A percentile compares a stretch with the other conserved stretches of the same genome.
phyloP scores from a whole-genome alignment of 2,797 vertebrate genomes.

The Hippopotamyrus pictus region DNA sequence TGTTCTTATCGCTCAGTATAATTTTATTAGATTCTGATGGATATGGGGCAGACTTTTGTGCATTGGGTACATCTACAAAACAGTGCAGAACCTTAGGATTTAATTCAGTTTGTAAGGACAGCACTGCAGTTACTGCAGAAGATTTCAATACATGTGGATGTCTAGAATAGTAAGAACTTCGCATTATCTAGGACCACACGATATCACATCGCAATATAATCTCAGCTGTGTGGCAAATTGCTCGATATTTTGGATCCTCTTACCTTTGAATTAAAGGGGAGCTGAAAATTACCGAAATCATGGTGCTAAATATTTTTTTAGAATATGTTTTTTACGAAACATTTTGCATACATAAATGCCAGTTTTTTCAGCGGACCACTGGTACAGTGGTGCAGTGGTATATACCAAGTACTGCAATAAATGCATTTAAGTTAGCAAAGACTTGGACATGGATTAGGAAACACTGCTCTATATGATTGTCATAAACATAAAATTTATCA shows the following conservation, averaged over 20 bases:
- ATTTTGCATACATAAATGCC: background rate
- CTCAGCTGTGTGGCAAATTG: background rate
- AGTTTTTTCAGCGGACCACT: background rate
- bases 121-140: background rate
- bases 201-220: background rate
- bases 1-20: conserved; percentile 92
- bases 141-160: background rate
- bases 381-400: background rate
- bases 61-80: conserved; percentile 3
- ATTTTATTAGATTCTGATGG: conserved; percentile 87
- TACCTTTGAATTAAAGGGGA: background rate
- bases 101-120: conserved; percentile 17
- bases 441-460: background rate
- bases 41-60: conserved; percentile 64
- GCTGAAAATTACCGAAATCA: background rate
- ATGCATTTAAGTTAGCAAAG: background rate
- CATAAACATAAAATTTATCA: background rate
- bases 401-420: background rate
- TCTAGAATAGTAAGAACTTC: conserved; percentile 16
- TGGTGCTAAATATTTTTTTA: background rate
- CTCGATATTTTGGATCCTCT: background rate
- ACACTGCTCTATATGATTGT: background rate
- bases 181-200: conserved; percentile 20
- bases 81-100: conserved; percentile 17
- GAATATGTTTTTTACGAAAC: background rate